Evolutionary conservation across 2,888 invertebrate genomes (phyloP).

Genomic region (Mantis religiosa): DNA sequence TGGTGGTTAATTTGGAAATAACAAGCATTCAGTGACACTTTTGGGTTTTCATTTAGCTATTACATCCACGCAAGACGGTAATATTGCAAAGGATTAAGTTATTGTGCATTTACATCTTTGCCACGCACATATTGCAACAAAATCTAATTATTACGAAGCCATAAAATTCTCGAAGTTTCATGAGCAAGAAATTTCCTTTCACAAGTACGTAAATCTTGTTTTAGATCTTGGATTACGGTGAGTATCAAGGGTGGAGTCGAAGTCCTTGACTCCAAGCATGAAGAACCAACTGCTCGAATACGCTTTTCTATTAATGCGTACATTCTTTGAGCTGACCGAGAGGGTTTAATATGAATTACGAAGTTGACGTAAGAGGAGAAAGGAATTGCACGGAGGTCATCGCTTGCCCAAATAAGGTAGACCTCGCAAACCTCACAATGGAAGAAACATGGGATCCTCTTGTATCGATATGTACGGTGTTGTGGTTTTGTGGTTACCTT

Average conservation of each 20-base stretch:
- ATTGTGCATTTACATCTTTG: too few relatives aligned
- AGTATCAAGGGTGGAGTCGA: not conserved
- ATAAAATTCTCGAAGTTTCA: too few relatives aligned
- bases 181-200: not conserved
- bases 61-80: too few relatives aligned
- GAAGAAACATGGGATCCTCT: not conserved
- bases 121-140: too few relatives aligned
- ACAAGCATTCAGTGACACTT: too few relatives aligned
- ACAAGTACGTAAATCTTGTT: not conserved
- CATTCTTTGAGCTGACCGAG: not conserved
- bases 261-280: not conserved
- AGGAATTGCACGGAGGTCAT: not conserved
- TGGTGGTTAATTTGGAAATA: too few relatives aligned
- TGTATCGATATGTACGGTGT: not conserved
- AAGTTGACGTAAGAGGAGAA: not conserved
- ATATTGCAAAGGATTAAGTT: too few relatives aligned
- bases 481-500: not conserved
- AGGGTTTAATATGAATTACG: not conserved
- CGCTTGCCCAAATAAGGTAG: not conserved
- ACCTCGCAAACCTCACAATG: not conserved
- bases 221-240: not conserved
- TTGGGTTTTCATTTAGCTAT: too few relatives aligned
- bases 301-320: not conserved
- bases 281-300: not conserved
- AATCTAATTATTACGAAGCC: too few relatives aligned